Conservation (phyloP, 2,113 vertebrate genomes). For the Tragulus kanchil region DNA sequence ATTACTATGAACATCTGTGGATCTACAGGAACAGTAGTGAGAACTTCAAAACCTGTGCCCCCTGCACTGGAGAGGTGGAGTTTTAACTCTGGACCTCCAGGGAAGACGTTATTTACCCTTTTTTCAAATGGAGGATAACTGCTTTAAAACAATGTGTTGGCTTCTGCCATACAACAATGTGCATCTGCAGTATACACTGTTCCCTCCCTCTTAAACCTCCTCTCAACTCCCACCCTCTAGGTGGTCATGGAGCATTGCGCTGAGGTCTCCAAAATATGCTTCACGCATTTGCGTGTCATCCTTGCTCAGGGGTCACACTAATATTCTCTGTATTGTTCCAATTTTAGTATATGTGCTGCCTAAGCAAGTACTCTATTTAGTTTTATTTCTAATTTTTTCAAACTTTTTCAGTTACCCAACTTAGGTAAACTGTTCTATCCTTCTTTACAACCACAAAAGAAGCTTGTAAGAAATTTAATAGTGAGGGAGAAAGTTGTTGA, state of each 20-base stretch:
- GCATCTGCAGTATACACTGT: neutral
- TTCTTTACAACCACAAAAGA: neutral
- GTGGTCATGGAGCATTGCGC: neutral
- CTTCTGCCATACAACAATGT: neutral
- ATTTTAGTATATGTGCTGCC: neutral
- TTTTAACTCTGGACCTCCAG: neutral
- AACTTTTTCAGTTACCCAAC: neutral
- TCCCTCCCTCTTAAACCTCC: neutral
- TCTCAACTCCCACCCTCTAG: neutral
- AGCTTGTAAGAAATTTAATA: conserved; percentile 9
- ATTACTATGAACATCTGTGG: neutral
- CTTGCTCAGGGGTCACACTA: neutral
- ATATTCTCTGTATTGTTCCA: neutral
- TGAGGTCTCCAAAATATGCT: neutral
- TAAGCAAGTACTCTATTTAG: neutral
- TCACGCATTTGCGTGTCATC: neutral
- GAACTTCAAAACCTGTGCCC: neutral
- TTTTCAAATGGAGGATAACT: neutral
- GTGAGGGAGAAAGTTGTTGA: neutral
- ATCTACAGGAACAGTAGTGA: neutral
- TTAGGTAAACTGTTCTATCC: neutral
- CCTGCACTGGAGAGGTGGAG: neutral
- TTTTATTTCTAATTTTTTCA: neutral
- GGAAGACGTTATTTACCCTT: neutral
- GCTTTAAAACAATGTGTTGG: neutral